phyloP scores from a whole-genome alignment of 2,797 vertebrate genomes.

The Labeo calbasu region DNA sequence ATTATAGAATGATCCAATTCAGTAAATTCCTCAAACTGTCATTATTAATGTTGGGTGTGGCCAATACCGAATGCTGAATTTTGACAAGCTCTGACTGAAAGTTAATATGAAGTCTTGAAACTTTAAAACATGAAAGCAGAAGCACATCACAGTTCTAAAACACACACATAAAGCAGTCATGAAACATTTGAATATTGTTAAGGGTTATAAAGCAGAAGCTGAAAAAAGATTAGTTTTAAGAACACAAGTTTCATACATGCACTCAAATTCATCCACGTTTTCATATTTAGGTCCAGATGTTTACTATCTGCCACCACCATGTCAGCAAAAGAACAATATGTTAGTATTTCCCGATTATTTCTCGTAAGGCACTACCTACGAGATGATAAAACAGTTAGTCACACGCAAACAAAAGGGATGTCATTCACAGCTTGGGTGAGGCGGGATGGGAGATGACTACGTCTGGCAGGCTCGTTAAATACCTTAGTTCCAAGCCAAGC shows the following conservation, averaged over 20 bases:
- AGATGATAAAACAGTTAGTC: constrained; percentile 41
- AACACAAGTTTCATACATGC: background rate
- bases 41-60: background rate
- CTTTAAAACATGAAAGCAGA: background rate
- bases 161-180: background rate
- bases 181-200: constrained; percentile 16
- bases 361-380: constrained; percentile 36
- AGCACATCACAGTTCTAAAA: background rate
- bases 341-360: constrained; percentile 40
- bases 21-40: background rate
- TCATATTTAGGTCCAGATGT: constrained; percentile 4
- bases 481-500: constrained; percentile 99
- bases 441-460: constrained; percentile 49
- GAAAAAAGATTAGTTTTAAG: background rate
- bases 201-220: background rate
- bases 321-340: constrained; percentile 11
- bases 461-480: constrained; percentile 79
- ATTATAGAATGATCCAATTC: too few species aligned
- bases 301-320: background rate
- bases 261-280: background rate
- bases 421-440: constrained; percentile 28
- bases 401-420: constrained; percentile 34
- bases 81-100: background rate
- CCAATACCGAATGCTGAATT: background rate
- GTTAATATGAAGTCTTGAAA: background rate